A percentile compares a stretch with the other conserved stretches of the same genome.
Evolutionary conservation across 2,113 vertebrate genomes (phyloP).

Genomic region (Burhinus bistriatus): DNA sequence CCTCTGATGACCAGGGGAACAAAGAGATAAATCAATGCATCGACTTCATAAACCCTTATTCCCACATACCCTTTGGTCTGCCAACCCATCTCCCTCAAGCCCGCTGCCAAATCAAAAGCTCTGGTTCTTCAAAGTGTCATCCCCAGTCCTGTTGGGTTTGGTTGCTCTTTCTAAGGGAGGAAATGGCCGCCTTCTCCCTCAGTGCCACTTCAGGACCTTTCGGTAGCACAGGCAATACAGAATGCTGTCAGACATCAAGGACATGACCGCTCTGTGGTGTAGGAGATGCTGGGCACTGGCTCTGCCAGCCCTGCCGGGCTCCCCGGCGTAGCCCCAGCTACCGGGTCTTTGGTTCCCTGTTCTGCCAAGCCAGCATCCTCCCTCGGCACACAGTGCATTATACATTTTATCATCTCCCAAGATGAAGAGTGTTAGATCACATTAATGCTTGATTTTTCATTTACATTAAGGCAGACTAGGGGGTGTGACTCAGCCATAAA

Average conservation of each 20-base stretch:
- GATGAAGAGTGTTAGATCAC: neutral
- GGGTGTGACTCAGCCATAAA: neutral
- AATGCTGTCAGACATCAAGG: neutral
- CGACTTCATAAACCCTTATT: neutral
- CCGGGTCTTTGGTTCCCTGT: neutral
- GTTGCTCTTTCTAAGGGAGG: neutral
- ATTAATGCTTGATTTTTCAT: neutral
- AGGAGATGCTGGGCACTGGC: neutral
- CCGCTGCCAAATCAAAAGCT: neutral
- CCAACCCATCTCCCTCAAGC: neutral
- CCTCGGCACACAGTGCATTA: neutral
- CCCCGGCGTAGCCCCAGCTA: neutral
- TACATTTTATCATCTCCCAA: neutral
- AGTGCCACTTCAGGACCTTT: neutral
- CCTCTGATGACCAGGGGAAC: neutral
- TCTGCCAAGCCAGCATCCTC: neutral
- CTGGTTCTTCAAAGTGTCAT: neutral
- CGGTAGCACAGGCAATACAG: neutral
- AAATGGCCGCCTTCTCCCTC: neutral
- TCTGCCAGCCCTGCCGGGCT: neutral
- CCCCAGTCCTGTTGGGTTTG: neutral
- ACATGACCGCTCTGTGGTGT: rapidly evolving
- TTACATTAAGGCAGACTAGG: neutral
- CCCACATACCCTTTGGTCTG: neutral
- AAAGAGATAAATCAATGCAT: neutral